Conservation (phyloP, 2,113 vertebrate species). For the human (Homo sapiens) region DNA sequence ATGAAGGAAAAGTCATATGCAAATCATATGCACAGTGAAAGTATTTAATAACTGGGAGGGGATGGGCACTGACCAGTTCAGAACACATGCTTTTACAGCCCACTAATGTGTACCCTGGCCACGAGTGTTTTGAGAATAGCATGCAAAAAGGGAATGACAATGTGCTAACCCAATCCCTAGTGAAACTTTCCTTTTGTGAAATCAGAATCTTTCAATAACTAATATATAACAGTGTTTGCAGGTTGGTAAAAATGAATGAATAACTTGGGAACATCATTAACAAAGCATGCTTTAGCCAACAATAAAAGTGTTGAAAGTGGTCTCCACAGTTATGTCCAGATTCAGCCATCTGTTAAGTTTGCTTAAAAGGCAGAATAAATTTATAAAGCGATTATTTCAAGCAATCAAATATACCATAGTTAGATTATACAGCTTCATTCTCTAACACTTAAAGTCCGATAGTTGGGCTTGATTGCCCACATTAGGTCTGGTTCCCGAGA, state of each 20-base stretch:
- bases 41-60: neutral
- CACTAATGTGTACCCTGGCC: neutral
- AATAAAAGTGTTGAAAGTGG: neutral
- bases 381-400: constrained; percentile 5
- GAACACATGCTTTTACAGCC: no score
- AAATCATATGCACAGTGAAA: neutral
- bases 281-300: neutral
- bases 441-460: neutral
- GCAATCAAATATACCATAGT: neutral
- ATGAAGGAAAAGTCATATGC: neutral
- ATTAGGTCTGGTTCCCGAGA: neutral
- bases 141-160: neutral
- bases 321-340: neutral
- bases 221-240: neutral
- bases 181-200: neutral
- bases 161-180: neutral
- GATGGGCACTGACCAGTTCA: neutral
- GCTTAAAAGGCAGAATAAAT: neutral
- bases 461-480: neutral
- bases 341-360: constrained; percentile 52
- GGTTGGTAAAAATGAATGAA: neutral
- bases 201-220: neutral
- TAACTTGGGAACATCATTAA: neutral
- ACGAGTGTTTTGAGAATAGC: neutral
- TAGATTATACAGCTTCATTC: neutral